Conservation (phyloP, 2,797 vertebrate genomes). For the Percopsis omiscomaycus region DNA sequence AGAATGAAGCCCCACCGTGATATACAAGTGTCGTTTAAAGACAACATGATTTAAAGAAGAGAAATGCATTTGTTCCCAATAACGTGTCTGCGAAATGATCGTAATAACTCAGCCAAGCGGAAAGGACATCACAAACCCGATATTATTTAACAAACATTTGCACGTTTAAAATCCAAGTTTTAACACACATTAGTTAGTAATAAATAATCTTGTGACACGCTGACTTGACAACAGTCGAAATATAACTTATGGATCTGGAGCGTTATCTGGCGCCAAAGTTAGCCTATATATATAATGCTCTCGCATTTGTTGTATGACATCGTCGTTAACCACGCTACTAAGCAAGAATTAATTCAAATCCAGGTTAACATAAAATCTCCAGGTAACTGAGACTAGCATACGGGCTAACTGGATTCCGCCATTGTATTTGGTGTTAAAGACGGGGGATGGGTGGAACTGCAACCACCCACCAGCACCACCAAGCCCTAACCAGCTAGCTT, state of each 20-base stretch:
- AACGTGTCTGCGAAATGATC: too few relatives aligned
- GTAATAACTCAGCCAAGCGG: too few relatives aligned
- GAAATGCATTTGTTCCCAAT: too few relatives aligned
- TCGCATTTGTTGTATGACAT: slow-evolving; percentile 17
- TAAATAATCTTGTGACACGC: not conserved
- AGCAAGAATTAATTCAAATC: not conserved
- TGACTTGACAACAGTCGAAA: slow-evolving; percentile 14
- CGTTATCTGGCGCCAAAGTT: slow-evolving; percentile 29
- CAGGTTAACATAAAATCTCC: not conserved
- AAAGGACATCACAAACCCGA: not conserved
- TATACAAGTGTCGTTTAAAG: too few relatives aligned
- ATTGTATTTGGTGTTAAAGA: slow-evolving; percentile 73
- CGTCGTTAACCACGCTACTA: not conserved
- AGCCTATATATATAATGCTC: slow-evolving; percentile 37
- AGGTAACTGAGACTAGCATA: slow-evolving; percentile 13
- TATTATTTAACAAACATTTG: not conserved
- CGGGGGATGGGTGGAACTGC: slow-evolving; percentile 76
- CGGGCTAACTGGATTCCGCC: slow-evolving; percentile 60
- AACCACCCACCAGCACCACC: slow-evolving; percentile 43
- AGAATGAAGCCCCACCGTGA: too few relatives aligned
- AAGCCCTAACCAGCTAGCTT: slow-evolving; percentile 40
- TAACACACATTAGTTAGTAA: too few relatives aligned
- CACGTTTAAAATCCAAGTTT: too few relatives aligned
- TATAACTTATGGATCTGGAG: slow-evolving; percentile 25
- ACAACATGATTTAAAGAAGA: too few relatives aligned